A percentile compares a stretch with the other conserved stretches of the same genome.
Evolutionary conservation across 2,888 invertebrate genomes (phyloP).

Genomic region (Eulithis prunata): DNA sequence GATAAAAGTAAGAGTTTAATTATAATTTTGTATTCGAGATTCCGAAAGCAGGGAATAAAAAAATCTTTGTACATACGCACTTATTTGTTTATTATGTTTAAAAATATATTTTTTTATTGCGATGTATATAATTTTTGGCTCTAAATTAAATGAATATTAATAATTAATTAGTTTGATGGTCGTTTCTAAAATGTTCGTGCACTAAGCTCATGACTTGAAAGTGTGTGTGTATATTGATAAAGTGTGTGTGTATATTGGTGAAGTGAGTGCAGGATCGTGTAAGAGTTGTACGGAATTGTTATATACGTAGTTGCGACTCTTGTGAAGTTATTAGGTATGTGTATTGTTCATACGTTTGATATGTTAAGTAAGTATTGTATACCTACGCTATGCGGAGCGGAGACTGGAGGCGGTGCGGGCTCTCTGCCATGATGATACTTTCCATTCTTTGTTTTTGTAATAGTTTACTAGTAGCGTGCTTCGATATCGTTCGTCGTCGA

Average conservation of each 20-base stretch:
- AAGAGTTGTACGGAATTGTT: constrained; percentile 73
- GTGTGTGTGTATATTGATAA: constrained; percentile 69
- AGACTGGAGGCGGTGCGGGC: constrained; percentile 28
- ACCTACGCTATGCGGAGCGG: constrained; percentile 1
- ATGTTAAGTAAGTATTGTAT: constrained; percentile 28
- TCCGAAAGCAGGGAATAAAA: constrained; percentile 53
- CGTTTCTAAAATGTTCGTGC: constrained; percentile 71
- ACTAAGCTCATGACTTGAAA: constrained; percentile 78
- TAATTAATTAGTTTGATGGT: constrained; percentile 47
- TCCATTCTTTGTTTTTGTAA: constrained; percentile 16
- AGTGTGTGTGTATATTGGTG: constrained; percentile 59
- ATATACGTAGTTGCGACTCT: constrained; percentile 51
- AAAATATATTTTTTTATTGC: constrained; percentile 53
- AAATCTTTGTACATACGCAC: constrained; percentile 51
- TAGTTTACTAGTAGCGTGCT: constrained; percentile 20
- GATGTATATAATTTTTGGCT: constrained; percentile 56
- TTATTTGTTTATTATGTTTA: constrained; percentile 54
- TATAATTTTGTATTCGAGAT: constrained; percentile 64
- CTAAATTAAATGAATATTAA: constrained; percentile 10
- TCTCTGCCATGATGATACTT: constrained; percentile 28
- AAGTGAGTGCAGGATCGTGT: constrained; percentile 57
- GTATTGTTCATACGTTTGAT: constrained; percentile 36
- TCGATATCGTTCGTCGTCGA: constrained; percentile 24
- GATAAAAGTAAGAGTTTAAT: constrained; percentile 43
- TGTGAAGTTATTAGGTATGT: constrained; percentile 56